phyloP scores from a whole-genome alignment of 2,113 vertebrate species.

The Nanger granti region DNA sequence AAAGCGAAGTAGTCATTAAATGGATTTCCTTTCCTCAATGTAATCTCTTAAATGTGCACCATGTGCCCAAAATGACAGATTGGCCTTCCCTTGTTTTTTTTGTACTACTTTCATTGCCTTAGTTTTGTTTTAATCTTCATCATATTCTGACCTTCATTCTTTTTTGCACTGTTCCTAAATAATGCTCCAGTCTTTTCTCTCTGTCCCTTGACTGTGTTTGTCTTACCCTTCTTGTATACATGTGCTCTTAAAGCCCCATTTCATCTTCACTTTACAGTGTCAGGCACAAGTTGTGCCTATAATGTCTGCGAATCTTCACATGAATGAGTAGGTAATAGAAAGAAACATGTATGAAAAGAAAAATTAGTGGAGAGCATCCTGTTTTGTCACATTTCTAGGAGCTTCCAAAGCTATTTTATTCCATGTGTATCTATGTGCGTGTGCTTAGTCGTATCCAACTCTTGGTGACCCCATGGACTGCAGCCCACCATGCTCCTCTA shows the following conservation, averaged over 20 bases:
- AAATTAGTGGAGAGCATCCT: neutral
- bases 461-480: neutral
- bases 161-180: neutral
- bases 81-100: neutral
- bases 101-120: neutral
- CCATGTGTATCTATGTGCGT: neutral
- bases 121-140: neutral
- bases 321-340: neutral
- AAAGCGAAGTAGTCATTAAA: neutral
- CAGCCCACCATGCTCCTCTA: neutral
- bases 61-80: neutral
- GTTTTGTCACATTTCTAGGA: neutral
- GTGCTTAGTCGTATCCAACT: neutral
- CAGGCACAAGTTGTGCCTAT: neutral
- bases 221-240: neutral
- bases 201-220: neutral
- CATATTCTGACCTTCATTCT: neutral
- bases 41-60: neutral
- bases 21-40: neutral
- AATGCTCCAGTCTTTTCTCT: neutral
- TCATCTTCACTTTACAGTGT: neutral
- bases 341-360: neutral
- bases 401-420: neutral
- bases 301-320: neutral
- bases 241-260: neutral